Evolutionary conservation across 2,113 vertebrate genomes (phyloP).

Genomic region (Hipposideros armiger): DNA sequence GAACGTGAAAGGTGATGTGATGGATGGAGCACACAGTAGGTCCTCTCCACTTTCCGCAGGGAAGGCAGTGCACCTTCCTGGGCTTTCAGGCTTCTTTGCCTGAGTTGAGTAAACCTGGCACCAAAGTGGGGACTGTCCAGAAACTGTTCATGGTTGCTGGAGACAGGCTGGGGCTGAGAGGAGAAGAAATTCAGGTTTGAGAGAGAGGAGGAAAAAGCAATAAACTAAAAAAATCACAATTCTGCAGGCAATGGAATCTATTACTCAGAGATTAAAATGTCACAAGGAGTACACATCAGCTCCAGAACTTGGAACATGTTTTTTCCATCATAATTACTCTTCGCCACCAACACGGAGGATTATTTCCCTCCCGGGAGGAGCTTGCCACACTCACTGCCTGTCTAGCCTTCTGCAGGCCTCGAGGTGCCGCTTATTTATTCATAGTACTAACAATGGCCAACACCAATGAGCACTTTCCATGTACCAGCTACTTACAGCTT

Average conservation of each 20-base stretch:
- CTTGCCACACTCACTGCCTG: background rate
- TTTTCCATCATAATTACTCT: conserved; percentile 67
- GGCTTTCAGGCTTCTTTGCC: background rate
- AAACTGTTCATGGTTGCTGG: background rate
- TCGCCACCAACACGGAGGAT: conserved; percentile 19
- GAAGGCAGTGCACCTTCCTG: background rate
- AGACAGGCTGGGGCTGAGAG: conserved; percentile 15
- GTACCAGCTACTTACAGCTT: background rate
- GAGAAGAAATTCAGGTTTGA: conserved; percentile 62
- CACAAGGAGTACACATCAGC: conserved; percentile 59
- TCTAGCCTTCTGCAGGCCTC: conserved; percentile 2
- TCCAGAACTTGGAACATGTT: conserved; percentile 68
- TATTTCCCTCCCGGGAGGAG: background rate
- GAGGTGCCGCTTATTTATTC: background rate
- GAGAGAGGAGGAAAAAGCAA: conserved; percentile 75
- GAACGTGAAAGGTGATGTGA: background rate
- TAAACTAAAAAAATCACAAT: conserved; percentile 64
- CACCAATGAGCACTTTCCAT: background rate
- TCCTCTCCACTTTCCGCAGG: background rate
- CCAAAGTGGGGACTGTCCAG: no score
- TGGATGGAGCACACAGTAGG: background rate
- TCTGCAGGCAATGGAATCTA: conserved; percentile 72
- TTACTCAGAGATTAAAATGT: conserved; percentile 81
- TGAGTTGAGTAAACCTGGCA: background rate
- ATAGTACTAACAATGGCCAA: background rate